Evolutionary conservation across 2,113 vertebrate genomes (phyloP).

Genomic region (mouse (Mus musculus)): GRCm39 chr3:60178501-60179000

Average conservation of each 20-base stretch:
- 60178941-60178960: not conserved
- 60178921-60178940: not conserved
- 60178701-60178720: not conserved
- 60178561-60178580: not conserved
- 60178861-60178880: not conserved
- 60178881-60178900: not conserved
- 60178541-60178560: not conserved
- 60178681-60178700: not conserved
- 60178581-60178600: not conserved
- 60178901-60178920: not conserved
- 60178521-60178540: not conserved
- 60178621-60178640: not conserved
- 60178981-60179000: not conserved
- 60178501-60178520: not conserved
- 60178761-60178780: not conserved
- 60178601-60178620: not conserved
- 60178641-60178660: not conserved
- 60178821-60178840: not conserved
- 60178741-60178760: accelerated
- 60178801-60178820: not conserved
- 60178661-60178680: too few species aligned
- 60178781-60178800: too few species aligned
- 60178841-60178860: not conserved
- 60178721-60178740: not conserved
- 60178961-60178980: not conserved